Evolutionary conservation across 2,113 vertebrate genomes (phyloP), one percentile per base, ranked within the genome.

Genomic region (Gambusia affinis): DNA sequence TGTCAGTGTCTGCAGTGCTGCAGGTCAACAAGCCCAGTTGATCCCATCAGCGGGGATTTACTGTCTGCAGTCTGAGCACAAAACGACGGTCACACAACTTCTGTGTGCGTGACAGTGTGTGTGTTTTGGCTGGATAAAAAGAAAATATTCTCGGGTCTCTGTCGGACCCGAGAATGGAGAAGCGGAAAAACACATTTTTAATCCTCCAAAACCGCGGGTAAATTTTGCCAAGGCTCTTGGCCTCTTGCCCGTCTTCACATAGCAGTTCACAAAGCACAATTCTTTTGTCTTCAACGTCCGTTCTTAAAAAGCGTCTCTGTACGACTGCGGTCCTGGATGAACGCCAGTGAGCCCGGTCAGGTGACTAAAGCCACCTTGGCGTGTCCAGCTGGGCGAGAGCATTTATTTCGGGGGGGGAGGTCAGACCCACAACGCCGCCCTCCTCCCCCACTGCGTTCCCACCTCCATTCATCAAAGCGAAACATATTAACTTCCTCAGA

Each of bases 41-140:
- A 92, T 90, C 88, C 79, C 75, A 84, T 91, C 87, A 83, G 42
- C 72, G 57, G 74, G 81, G 88, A 89, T 87, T 89, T 84, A 84
- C 75, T 60, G 60, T 67, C 70, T 73, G 31, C 24, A 66, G 61
- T 66, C 63, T 11, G 37, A 83, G 83, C 75, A 75, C 86, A 87
- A 66, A 29, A 60, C 67, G 73, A 85, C 70, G 72, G 62, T 67
- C 76, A 64, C 68, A 80, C 31, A 79, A 60, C 42, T 33, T 30
- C 3, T 17, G 5, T 17, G 51, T 30, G 70, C 62, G 60, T 60
- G 24, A 31, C 27, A 35, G 19, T 61, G 51, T 19, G 27, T 33
- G 29, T 61, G 42, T 75, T 44, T 35, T 31, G 57, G 35, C 44
- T 6, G 31, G 57, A 61, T 65, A 47, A 64, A 0, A 63, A 42